Evolutionary conservation across 2,888 invertebrate genomes (phyloP), one percentile per base, ranked within the genome.

Genomic region (Strigamia maritima): DNA sequence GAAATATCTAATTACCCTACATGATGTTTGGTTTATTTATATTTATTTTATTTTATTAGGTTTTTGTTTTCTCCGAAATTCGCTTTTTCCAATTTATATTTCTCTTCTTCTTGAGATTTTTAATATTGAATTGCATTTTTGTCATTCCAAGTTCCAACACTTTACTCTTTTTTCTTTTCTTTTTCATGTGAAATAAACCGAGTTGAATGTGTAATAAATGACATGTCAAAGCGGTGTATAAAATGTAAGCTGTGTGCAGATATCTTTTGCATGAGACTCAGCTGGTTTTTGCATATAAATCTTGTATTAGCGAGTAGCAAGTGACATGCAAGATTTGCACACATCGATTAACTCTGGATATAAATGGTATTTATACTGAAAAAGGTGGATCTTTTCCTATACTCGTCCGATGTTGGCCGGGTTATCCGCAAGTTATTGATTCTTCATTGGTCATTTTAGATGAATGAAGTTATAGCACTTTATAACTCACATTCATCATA

Each of bases 201-300:
- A 7, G 60, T 19, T 22, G 60, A 60, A 60, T 60, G 24, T 60
- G 60, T n/a, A 60, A 60, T 60, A 60, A 60, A 60, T 60, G 60
- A 19, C 60, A 60, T 24, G 60, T 60, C 60, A 60, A 60, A 24
- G 24, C 24, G 60, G 60, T 60, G 60, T 60, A 60, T 60, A 60
- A 60, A 60, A 60, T 60, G 60, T 60, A 60, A 60, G 60, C 60
- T 60, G 60, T 60, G 60, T 60, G 60, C 60, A 60, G 60, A 60
- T 60, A 60, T 60, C 60, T 60, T 24, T 60, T 60, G 24, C 24
- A 24, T 60, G 60, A 60, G 60, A 22, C 60, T 60, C 60, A 60
- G 60, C 60, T 60, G 60, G 60, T 60, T 60, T 60, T 60, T 60
- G 60, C 60, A 60, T 60, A 60, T 60, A 60, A 60, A 60, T 60